Evolutionary conservation across 2,113 vertebrate genomes (phyloP).

Genomic region (Tetrao urogallus): DNA sequence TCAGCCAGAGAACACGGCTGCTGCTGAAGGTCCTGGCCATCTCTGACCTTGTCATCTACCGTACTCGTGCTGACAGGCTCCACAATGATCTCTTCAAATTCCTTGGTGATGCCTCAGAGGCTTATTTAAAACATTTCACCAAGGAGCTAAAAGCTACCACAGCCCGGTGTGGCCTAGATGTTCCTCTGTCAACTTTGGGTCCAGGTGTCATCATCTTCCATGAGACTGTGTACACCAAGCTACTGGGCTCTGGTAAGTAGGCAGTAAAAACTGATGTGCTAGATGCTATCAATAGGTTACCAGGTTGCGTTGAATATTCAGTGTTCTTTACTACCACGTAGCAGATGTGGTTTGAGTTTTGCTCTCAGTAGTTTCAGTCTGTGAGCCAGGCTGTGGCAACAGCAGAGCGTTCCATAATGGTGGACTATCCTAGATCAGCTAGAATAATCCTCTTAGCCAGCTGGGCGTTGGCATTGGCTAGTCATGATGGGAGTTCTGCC

Average conservation of each 20-base stretch:
- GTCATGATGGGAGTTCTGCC: neutral
- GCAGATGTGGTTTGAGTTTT: neutral
- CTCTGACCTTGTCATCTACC: slow-evolving; percentile 96
- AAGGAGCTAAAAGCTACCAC: slow-evolving; percentile 97
- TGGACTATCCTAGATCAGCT: neutral
- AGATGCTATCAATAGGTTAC: neutral
- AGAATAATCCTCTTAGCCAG: slow-evolving; percentile 5
- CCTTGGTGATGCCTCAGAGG: slow-evolving; percentile 96
- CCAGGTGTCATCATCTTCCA: slow-evolving; percentile 98
- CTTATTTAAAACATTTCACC: slow-evolving; percentile 97
- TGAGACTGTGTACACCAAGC: slow-evolving; percentile 96
- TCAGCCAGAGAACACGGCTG: slow-evolving; percentile 95
- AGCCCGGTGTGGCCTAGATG: slow-evolving; percentile 94
- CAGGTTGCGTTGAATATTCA: neutral
- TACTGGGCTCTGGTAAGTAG: slow-evolving; percentile 93
- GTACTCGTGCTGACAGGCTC: slow-evolving; percentile 95
- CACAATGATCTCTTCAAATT: slow-evolving; percentile 99
- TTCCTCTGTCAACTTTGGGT: slow-evolving; percentile 94
- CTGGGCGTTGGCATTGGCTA: neutral
- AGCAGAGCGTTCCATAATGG: neutral
- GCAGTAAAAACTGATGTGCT: neutral
- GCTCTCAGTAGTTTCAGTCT: neutral
- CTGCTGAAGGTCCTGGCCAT: slow-evolving; percentile 96
- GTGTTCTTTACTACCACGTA: neutral
- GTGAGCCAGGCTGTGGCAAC: neutral